These are phyloP conservation scores for Thryonomys swinderianus DNA, from an alignment of 2,113 vertebrate species.

Conservation along the genomic window DNA sequence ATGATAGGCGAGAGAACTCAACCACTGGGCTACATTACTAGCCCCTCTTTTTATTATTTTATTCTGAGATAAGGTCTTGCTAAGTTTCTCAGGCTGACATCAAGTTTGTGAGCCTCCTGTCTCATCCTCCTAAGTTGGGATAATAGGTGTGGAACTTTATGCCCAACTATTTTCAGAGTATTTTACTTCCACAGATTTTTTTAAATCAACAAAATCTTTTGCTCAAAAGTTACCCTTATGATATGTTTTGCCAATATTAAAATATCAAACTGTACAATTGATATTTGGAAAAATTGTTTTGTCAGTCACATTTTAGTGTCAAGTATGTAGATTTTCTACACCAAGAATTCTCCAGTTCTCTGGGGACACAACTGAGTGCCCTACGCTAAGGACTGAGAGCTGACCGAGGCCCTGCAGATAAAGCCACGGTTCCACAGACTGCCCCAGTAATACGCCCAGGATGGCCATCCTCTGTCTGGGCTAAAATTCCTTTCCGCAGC, in stretches of 20 bases:
- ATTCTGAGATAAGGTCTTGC: neutral
- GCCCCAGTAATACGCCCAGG: too few relatives aligned
- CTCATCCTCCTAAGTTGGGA: neutral
- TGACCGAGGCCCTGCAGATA: neutral
- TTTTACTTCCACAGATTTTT: neutral
- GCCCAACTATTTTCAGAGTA: neutral
- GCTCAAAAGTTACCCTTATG: neutral
- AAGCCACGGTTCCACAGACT: too few relatives aligned
- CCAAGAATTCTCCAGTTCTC: neutral
- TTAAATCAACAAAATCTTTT: neutral
- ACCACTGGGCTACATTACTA: neutral
- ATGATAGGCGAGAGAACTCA: neutral
- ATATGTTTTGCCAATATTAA: conserved; percentile 1
- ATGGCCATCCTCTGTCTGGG: neutral
- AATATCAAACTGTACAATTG: neutral
- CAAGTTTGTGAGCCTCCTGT: neutral
- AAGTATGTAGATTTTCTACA: neutral
- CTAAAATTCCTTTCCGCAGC: neutral
- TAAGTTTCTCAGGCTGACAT: neutral
- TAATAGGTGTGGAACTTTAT: neutral
- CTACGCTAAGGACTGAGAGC: neutral
- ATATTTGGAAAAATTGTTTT: neutral
- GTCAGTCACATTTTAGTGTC: neutral
- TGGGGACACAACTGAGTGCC: neutral
- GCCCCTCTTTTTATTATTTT: neutral